Evolutionary conservation across 2,113 vertebrate species (phyloP).

Genomic region (Microtus ochrogaster): DNA sequence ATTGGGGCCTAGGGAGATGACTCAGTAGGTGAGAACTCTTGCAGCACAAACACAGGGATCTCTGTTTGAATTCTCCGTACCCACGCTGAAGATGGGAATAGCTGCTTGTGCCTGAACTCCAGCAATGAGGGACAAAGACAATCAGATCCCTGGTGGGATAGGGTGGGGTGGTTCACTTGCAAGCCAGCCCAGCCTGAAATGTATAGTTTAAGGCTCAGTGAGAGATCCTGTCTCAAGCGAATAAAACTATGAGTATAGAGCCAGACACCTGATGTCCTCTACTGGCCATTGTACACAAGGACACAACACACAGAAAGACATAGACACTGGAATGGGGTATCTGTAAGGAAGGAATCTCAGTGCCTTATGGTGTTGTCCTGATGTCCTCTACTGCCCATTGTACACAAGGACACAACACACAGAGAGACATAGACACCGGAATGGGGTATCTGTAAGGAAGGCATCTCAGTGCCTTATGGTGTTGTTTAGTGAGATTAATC

Average conservation of each 20-base stretch:
- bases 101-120: background rate
- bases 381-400: background rate
- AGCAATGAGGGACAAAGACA: no score
- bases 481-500: background rate
- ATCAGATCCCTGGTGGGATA: background rate
- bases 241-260: background rate
- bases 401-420: background rate
- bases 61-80: background rate
- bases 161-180: background rate
- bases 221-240: background rate
- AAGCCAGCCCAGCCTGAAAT: background rate
- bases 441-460: background rate
- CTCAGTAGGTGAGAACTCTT: background rate
- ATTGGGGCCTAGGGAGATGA: background rate
- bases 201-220: background rate
- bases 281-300: background rate
- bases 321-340: background rate
- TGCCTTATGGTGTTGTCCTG: background rate
- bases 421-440: background rate
- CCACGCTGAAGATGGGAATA: background rate
- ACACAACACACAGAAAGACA: background rate
- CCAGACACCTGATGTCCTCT: background rate
- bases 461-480: background rate
- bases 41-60: background rate
- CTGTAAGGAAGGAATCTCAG: background rate